These are phyloP conservation scores for Anastrepha ludens DNA, from an alignment of 1,140 invertebrate species.

Conservation along the genomic window DNA sequence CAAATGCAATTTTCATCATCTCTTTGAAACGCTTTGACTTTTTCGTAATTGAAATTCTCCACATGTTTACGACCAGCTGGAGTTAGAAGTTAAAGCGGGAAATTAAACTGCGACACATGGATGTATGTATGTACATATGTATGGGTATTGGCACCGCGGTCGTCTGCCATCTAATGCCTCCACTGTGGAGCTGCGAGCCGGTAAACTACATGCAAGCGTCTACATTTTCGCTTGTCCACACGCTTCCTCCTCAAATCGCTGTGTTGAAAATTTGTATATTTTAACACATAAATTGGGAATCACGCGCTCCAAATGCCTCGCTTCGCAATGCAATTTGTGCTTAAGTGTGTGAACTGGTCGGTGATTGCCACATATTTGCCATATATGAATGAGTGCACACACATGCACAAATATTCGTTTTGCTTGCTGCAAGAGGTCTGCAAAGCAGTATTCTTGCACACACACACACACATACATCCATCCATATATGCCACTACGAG, in stretches of 20 bases:
- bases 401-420: background rate
- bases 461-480: too few species aligned
- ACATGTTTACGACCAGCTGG: background rate
- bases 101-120: background rate
- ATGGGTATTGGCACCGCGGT: background rate
- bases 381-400: background rate
- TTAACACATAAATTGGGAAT: slow-evolving; percentile 56
- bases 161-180: background rate
- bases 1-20: too few species aligned
- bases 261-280: slow-evolving; percentile 33
- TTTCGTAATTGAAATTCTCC: background rate
- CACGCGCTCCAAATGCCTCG: slow-evolving; percentile 51
- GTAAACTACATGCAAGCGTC: background rate
- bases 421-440: too few species aligned
- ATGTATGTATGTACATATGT: too few species aligned
- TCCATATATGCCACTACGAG: background rate
- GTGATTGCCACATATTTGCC: slow-evolving; percentile 32
- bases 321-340: slow-evolving; percentile 35
- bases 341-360: slow-evolving; percentile 44
- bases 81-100: background rate
- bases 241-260: background rate
- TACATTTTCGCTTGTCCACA: background rate
- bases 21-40: too few species aligned
- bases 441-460: too few species aligned
- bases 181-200: background rate